Evolutionary conservation across 2,888 invertebrate species (phyloP).

Genomic region (Zaprionus bogoriensis): DNA sequence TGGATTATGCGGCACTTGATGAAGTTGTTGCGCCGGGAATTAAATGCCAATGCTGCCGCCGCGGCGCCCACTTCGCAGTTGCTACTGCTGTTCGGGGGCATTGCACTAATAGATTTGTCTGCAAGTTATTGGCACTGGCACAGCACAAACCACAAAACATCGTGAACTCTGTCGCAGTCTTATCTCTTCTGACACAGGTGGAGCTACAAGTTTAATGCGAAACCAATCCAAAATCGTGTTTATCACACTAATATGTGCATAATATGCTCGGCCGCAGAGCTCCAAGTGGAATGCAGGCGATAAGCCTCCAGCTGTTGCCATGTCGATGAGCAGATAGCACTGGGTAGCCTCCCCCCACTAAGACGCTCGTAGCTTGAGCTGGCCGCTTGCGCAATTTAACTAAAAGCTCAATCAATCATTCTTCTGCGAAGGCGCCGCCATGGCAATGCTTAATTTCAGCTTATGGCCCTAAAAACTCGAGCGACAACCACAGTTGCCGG

Average conservation of each 20-base stretch:
- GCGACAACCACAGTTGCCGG: too few species aligned
- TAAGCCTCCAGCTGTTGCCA: slow-evolving; percentile 51
- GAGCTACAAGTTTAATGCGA: too few species aligned
- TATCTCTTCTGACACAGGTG: too few species aligned
- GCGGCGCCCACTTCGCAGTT: slow-evolving; percentile 22
- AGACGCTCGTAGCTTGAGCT: slow-evolving; percentile 36
- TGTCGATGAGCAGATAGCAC: slow-evolving; percentile 9
- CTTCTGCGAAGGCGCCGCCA: slow-evolving; percentile 46
- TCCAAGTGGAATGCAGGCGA: too few species aligned
- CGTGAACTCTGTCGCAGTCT: too few species aligned
- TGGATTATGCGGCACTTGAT: slow-evolving; percentile 69
- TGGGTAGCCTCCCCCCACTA: slow-evolving; percentile 44
- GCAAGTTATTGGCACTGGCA: slow-evolving; percentile 12
- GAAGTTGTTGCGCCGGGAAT: slow-evolving; percentile 63
- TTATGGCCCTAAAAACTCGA: slow-evolving; percentile 15
- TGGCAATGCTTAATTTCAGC: slow-evolving; percentile 60
- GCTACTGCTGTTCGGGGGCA: slow-evolving; percentile 15
- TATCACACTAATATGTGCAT: slow-evolving; percentile 10
- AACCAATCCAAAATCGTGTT: too few species aligned
- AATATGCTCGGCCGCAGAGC: not conserved
- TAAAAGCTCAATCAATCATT: slow-evolving; percentile 75
- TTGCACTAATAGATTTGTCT: slow-evolving; percentile 64
- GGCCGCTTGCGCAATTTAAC: slow-evolving; percentile 64
- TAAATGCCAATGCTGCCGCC: slow-evolving; percentile 52
- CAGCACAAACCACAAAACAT: not conserved